phyloP scores from a whole-genome alignment of 2,888 invertebrate genomes.

The Coleophora deauratella region DNA sequence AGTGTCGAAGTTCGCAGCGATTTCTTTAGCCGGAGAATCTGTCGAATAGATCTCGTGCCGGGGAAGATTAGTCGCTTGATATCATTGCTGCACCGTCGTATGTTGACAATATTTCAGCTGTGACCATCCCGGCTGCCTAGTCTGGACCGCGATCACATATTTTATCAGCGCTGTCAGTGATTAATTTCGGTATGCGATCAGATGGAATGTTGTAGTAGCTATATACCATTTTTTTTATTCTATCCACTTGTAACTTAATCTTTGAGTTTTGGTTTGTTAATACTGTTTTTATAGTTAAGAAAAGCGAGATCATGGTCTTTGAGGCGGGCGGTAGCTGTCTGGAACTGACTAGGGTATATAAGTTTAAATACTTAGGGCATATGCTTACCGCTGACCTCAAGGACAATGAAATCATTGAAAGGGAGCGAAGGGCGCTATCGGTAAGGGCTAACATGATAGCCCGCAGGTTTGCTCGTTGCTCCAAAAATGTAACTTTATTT shows the following conservation, averaged over 20 bases:
- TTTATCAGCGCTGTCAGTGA: conserved; percentile 39
- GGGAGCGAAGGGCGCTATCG: too few species aligned
- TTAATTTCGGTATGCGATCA: conserved; percentile 41
- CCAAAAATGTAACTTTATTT: too few species aligned
- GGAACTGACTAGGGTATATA: too few species aligned
- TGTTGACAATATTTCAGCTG: conserved; percentile 42
- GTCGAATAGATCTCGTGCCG: conserved; percentile 31
- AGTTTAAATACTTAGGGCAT: too few species aligned
- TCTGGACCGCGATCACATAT: conserved; percentile 36
- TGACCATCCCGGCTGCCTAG: conserved; percentile 27
- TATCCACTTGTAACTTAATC: conserved; percentile 6
- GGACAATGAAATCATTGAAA: too few species aligned
- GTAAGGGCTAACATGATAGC: too few species aligned
- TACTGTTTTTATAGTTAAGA: too few species aligned
- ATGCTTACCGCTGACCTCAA: too few species aligned
- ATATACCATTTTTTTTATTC: conserved; percentile 19
- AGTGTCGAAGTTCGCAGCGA: conserved; percentile 1
- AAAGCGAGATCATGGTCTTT: too few species aligned
- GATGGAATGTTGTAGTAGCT: conserved; percentile 25
- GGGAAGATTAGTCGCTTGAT: conserved; percentile 19
- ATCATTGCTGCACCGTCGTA: conserved; percentile 24
- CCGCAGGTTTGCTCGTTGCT: too few species aligned
- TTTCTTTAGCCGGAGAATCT: conserved; percentile 12
- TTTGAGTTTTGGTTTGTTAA: too few species aligned
- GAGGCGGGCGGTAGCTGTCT: too few species aligned